These are phyloP conservation scores for Solen grandis DNA, from an alignment of 1,140 invertebrate species.

Conservation along the genomic window DNA sequence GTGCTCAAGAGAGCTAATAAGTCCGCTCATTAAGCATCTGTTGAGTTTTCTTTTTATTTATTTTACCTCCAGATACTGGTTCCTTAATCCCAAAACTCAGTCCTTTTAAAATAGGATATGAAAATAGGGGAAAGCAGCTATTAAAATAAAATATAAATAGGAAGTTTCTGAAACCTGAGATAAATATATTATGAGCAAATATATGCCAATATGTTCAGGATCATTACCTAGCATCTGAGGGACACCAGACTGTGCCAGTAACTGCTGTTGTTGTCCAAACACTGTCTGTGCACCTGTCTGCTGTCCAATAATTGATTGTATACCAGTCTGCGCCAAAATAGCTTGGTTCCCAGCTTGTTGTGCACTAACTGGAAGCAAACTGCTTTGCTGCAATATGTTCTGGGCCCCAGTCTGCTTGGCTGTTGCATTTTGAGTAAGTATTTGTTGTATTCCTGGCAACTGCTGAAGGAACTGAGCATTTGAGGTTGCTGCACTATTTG, in stretches of 20 bases:
- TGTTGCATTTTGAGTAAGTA: slow-evolving; percentile 45
- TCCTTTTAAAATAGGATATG: too few relatives aligned
- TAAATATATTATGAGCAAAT: too few relatives aligned
- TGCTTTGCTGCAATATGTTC: background rate
- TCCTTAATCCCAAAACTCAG: too few relatives aligned
- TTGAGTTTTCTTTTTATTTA: too few relatives aligned
- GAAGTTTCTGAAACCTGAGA: too few relatives aligned
- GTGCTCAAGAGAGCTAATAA: too few relatives aligned
- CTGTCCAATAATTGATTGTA: slow-evolving; percentile 32
- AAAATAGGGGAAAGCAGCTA: too few relatives aligned
- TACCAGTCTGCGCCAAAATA: slow-evolving; percentile 27
- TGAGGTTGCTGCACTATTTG: slow-evolving; percentile 18
- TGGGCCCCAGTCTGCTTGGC: slow-evolving; percentile 12
- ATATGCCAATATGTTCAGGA: too few relatives aligned
- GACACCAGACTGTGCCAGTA: slow-evolving; percentile 13
- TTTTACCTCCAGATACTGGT: too few relatives aligned
- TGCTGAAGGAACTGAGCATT: slow-evolving; percentile 46
- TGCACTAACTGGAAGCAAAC: background rate
- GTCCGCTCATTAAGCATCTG: too few relatives aligned
- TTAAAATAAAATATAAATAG: too few relatives aligned
- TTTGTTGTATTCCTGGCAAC: slow-evolving; percentile 46
- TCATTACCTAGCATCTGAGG: slow-evolving; percentile 30
- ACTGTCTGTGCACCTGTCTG: background rate
- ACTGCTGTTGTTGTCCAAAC: slow-evolving; percentile 31
- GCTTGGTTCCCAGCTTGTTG: slow-evolving; percentile 38